Percentiles rank a stretch among this genome's conserved stretches.
These are phyloP conservation scores for Pungitius pungitius DNA, from an alignment of 2,113 vertebrate species.

Conservation along the genomic window DNA sequence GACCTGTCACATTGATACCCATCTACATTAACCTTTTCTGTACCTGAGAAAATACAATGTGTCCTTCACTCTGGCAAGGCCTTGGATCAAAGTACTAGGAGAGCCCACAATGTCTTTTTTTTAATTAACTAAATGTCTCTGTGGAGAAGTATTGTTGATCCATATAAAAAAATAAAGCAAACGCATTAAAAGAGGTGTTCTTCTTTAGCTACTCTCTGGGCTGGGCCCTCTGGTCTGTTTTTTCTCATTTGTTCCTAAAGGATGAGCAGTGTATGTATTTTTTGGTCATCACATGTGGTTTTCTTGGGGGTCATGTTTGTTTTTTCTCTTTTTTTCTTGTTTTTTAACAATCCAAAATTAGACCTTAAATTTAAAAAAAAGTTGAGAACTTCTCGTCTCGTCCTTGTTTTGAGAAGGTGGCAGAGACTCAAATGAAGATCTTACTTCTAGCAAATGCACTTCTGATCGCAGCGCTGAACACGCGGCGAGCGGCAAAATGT, in stretches of 20 bases:
- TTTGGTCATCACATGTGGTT: no score
- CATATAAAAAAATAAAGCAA: neutral
- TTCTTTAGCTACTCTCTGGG: neutral
- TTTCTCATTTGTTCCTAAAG: no score
- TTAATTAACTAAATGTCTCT: neutral
- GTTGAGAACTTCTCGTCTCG: no score
- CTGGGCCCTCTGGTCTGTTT: neutral
- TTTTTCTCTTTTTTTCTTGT: no score
- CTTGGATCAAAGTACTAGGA: conserved; percentile 14
- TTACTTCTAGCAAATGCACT: neutral
- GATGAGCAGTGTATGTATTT: no score
- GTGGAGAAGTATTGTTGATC: neutral
- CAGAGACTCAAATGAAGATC: no score
- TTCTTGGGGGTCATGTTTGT: no score
- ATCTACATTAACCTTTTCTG: conserved; percentile 6
- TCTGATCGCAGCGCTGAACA: neutral
- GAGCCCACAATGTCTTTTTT: accelerated
- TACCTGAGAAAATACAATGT: conserved; percentile 6
- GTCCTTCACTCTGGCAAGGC: conserved; percentile 5
- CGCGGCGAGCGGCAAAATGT: neutral
- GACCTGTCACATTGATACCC: conserved; percentile 12
- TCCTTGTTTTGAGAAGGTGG: no score
- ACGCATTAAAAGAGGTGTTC: neutral
- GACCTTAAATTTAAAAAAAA: no score
- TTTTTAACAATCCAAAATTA: no score